A percentile compares a stretch with the other conserved stretches of the same genome.
phyloP scores from a whole-genome alignment of 2,888 invertebrate species.

The Notodonta dromedarius region DNA sequence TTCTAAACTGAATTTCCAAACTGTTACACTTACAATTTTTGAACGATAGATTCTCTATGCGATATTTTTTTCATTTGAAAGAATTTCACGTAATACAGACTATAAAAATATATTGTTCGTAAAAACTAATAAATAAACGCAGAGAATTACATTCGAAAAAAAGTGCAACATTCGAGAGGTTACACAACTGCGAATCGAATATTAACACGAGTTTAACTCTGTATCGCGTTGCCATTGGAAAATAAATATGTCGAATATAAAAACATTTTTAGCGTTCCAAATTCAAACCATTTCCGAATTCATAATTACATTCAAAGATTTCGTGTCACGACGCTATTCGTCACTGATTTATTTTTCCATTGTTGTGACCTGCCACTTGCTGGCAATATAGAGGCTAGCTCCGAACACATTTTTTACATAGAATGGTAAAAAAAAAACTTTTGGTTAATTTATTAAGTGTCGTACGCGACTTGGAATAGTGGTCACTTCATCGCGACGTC shows the following conservation, averaged over 20 bases:
- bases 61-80: not conserved
- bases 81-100: not conserved
- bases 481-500: not conserved
- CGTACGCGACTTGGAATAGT: too few relatives aligned
- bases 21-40: not conserved
- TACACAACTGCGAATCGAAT: too few relatives aligned
- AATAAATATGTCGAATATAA: too few relatives aligned
- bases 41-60: not conserved
- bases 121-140: not conserved
- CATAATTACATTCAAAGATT: slow-evolving; percentile 17
- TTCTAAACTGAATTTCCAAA: not conserved
- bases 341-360: slow-evolving; percentile 22
- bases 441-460: too few relatives aligned
- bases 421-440: too few relatives aligned
- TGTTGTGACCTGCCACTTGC: too few relatives aligned
- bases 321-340: slow-evolving; percentile 34
- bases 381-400: not conserved
- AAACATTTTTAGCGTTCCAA: slow-evolving; percentile 18
- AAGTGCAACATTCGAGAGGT: not conserved
- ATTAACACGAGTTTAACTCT: not conserved
- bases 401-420: too few relatives aligned
- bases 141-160: not conserved
- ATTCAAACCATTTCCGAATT: slow-evolving; percentile 11
- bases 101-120: not conserved
- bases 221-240: not conserved